Conservation (phyloP, 2,797 vertebrate genomes). For the Phyllotis vaccarum region DNA sequence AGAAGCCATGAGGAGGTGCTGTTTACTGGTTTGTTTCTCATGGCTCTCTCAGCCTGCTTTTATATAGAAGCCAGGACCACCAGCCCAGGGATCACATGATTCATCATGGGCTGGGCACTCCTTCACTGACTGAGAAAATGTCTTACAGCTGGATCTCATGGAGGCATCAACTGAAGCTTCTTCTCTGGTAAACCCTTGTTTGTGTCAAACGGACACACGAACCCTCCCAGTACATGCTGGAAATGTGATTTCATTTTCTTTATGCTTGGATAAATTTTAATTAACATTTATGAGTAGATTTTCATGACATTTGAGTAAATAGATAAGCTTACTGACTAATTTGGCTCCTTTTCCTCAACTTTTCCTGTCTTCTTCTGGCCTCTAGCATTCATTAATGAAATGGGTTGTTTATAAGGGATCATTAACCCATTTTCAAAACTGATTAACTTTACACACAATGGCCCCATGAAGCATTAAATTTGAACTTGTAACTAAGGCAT, state of each 20-base stretch:
- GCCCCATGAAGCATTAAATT: not conserved
- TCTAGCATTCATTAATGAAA: not conserved
- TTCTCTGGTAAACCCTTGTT: not conserved
- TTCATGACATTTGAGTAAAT: not conserved
- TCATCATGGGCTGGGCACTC: not conserved
- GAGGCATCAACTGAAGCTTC: not conserved
- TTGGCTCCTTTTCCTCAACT: not conserved
- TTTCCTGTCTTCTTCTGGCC: not conserved
- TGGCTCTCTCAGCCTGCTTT: not conserved
- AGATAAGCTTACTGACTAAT: not conserved
- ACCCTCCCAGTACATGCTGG: not conserved
- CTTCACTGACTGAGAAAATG: not conserved
- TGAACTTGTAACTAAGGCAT: not conserved
- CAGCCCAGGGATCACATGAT: not conserved
- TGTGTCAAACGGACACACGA: not conserved
- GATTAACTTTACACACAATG: not conserved
- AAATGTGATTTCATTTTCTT: not conserved
- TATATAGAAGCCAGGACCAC: not conserved
- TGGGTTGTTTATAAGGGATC: not conserved
- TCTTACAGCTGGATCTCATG: not conserved
- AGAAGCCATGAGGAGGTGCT: not conserved
- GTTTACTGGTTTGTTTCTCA: not conserved
- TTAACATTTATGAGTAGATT: not conserved
- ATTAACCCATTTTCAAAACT: slow-evolving; percentile 6
- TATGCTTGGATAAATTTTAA: not conserved